Evolutionary conservation across 2,113 vertebrate species (phyloP).

Genomic region (Kobus ellipsiprymnus): DNA sequence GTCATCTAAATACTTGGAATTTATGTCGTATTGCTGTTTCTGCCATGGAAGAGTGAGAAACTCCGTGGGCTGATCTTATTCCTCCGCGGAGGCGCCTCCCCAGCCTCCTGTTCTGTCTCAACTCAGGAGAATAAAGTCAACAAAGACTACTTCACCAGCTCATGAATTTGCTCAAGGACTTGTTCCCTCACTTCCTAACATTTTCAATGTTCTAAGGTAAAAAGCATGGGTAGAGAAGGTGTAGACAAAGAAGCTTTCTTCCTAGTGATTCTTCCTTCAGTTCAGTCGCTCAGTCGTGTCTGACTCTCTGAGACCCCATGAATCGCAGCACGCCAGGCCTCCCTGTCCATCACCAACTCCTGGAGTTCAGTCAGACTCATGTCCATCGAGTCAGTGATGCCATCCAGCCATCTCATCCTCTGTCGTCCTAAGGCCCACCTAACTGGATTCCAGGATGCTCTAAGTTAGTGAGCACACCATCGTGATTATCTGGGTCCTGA

Average conservation of each 20-base stretch:
- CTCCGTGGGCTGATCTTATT: neutral
- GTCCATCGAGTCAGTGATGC: too few species aligned
- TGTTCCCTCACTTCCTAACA: neutral
- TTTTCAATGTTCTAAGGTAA: neutral
- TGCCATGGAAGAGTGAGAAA: neutral
- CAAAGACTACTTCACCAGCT: neutral
- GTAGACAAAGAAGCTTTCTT: neutral
- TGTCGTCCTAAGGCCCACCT: neutral
- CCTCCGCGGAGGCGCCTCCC: neutral
- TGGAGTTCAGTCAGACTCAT: too few species aligned
- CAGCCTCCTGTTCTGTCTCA: neutral
- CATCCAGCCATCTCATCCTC: too few species aligned
- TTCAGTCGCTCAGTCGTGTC: too few species aligned
- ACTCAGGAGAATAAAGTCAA: neutral
- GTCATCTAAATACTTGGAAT: neutral
- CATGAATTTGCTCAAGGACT: neutral
- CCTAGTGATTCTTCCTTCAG: neutral
- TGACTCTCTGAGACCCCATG: fast-evolving
- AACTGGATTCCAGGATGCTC: neutral
- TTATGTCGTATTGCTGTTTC: neutral
- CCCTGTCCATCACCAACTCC: too few species aligned
- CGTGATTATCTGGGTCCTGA: neutral
- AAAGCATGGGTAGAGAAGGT: neutral
- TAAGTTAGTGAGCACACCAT: neutral
- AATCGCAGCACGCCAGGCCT: too few species aligned